Percentiles rank a stretch among this genome's conserved stretches.
Conservation (phyloP, 2,113 vertebrate genomes). For the Perccottus glenii region DNA sequence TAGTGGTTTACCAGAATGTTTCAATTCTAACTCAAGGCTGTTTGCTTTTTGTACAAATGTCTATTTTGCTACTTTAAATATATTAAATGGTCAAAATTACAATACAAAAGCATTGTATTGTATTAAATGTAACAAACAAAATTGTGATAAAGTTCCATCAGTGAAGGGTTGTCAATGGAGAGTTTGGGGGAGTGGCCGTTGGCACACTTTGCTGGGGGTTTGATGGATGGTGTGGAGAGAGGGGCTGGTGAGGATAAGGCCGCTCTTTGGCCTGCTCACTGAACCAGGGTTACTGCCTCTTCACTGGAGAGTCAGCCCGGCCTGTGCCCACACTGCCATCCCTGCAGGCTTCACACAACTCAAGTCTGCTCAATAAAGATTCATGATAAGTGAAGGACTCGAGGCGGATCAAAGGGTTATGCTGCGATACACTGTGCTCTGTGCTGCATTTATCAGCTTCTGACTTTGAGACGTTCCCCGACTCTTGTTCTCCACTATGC, state of each 20-base stretch:
- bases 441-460: not conserved
- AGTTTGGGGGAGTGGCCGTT: constrained; percentile 34
- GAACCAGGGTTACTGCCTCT: constrained; percentile 41
- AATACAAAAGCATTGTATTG: no score
- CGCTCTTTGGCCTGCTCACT: constrained; percentile 36
- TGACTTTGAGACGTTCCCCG: not conserved
- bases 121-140: constrained; percentile 13
- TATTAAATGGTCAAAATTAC: no score
- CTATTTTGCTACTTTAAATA: no score
- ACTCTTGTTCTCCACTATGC: not conserved
- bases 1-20: no score
- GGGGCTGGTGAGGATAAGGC: constrained; percentile 37
- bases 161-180: constrained; percentile 31
- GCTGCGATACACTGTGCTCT: not conserved
- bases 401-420: constrained; percentile 6
- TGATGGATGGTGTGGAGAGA: constrained; percentile 58
- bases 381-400: constrained; percentile 16
- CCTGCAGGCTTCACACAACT: constrained; percentile 14
- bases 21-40: no score
- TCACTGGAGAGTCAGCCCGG: constrained; percentile 46
- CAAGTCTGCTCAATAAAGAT: constrained; percentile 26
- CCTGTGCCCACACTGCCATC: constrained; percentile 13
- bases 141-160: not conserved
- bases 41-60: no score
- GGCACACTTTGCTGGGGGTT: constrained; percentile 23